Evolutionary conservation across 2,113 vertebrate species (phyloP), one percentile per base, ranked within the genome.

Genomic region (Ceyx margarethae): DNA sequence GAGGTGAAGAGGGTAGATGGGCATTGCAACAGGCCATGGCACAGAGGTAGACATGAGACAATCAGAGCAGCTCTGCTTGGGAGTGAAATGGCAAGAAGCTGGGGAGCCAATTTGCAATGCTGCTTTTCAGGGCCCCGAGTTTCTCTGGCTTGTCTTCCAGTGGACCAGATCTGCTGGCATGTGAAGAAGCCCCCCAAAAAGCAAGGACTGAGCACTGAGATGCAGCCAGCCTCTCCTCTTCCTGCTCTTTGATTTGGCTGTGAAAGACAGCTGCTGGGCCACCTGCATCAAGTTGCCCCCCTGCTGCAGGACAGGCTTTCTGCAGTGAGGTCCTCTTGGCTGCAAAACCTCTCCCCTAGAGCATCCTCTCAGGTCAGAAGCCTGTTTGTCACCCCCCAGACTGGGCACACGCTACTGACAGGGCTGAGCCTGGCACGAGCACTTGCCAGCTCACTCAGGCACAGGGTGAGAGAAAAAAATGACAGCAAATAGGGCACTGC

Each of bases 281-380:
- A 13, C 54, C 54, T 77, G 54, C 37, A 71, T 67, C 35, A 26
- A 82, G 29, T 0, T 0, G 0, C 56, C 62, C 2, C 2, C 71
- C 40, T 48, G 33, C 65, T 56, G 40, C 12, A 4, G 50, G 56
- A 10, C 25, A 86, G 33, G 28, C 33, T 62, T 37, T 72, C 68
- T 2, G 8, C 13, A 18, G 3, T 16, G 31, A 93, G 10, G 4
- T 6, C 64, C 43, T 56, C 19, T 56, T 7, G 0, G n/a, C 69
- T 2, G 0, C 37, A 42, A 80, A 65, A 31, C 14, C 56, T 60
- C 72, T 31, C 45, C 48, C 40, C 4, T 0, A 1, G 2, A 48
- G 29, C 26, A 46, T 37, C 48, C 15, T 79, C n/a, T 42, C 3
- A 1, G 21, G 43, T 10, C 33, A 73, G 74, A 19, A 90, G 21